phyloP scores from a whole-genome alignment of 2,888 invertebrate species.

The Trisateles emortualis region DNA sequence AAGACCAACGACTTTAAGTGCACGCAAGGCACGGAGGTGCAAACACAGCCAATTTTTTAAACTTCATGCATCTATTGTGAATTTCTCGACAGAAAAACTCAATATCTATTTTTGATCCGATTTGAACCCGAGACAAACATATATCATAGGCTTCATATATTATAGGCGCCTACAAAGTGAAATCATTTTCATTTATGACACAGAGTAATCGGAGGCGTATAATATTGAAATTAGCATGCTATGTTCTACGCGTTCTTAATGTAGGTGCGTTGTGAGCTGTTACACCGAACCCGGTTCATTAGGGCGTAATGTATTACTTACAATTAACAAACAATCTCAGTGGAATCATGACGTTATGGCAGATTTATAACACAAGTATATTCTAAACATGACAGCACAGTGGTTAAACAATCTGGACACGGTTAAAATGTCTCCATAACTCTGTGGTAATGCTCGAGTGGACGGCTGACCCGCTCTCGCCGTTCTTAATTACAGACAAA shows the following conservation, averaged over 20 bases:
- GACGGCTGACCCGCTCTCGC: constrained; percentile 70
- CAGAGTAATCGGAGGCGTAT: constrained; percentile 7
- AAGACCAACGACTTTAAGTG: too few relatives aligned
- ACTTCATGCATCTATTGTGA: too few relatives aligned
- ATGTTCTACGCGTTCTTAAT: constrained; percentile 16
- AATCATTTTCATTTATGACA: constrained; percentile 2
- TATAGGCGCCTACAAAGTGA: not conserved
- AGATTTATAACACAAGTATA: constrained; percentile 67
- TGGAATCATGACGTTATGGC: constrained; percentile 56
- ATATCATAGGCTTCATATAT: too few relatives aligned
- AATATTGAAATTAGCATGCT: constrained; percentile 11
- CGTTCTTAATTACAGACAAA: constrained; percentile 84
- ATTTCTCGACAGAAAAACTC: too few relatives aligned
- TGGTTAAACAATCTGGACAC: constrained; percentile 70
- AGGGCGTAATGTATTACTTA: constrained; percentile 50
- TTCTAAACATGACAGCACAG: constrained; percentile 69
- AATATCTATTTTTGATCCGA: too few relatives aligned
- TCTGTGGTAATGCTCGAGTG: constrained; percentile 67
- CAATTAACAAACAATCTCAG: constrained; percentile 60
- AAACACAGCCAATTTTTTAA: too few relatives aligned
- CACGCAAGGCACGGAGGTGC: too few relatives aligned
- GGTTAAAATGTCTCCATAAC: constrained; percentile 76
- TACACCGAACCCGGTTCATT: constrained; percentile 44
- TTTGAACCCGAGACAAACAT: too few relatives aligned
- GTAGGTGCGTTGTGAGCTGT: constrained; percentile 19